Evolutionary conservation across 2,113 vertebrate genomes (phyloP).

Genomic region (Puntigrus tetrazona): DNA sequence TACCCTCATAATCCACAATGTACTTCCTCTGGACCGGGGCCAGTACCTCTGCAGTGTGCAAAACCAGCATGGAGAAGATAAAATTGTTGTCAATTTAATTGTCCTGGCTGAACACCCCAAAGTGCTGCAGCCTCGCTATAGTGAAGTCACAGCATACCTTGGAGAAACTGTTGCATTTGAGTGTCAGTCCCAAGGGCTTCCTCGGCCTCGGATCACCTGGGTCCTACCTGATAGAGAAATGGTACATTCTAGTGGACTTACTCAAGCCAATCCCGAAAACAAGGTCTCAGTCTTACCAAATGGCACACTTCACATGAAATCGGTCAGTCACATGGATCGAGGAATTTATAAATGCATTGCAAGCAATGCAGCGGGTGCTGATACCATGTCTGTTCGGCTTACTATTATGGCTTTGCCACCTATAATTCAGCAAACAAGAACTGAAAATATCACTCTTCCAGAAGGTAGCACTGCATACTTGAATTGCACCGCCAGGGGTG

Average conservation of each 20-base stretch:
- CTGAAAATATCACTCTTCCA: constrained; percentile 77
- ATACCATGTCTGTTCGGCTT: constrained; percentile 80
- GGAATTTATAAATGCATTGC: constrained; percentile 87
- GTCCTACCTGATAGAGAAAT: constrained; percentile 80
- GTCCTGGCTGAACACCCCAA: constrained; percentile 78
- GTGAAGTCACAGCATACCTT: constrained; percentile 78
- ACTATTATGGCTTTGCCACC: constrained; percentile 80
- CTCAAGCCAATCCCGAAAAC: constrained; percentile 57
- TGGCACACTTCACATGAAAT: constrained; percentile 78
- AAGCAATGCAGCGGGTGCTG: constrained; percentile 82
- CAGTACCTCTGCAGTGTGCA: constrained; percentile 84
- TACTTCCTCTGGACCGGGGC: constrained; percentile 80
- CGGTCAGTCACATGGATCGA: constrained; percentile 74
- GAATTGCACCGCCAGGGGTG: constrained; percentile 82
- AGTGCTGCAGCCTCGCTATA: constrained; percentile 75
- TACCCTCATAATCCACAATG: constrained; percentile 79
- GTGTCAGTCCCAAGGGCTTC: constrained; percentile 81
- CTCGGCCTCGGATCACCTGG: constrained; percentile 83
- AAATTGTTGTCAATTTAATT: constrained; percentile 69
- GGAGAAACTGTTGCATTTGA: constrained; percentile 79
- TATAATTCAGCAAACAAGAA: constrained; percentile 77
- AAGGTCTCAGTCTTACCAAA: constrained; percentile 75
- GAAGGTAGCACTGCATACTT: constrained; percentile 77
- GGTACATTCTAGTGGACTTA: constrained; percentile 60
- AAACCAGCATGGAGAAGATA: constrained; percentile 81